Percentiles rank a stretch among this genome's conserved stretches.
Conservation (phyloP, 2,888 invertebrate genomes). For the Diloba caeruleocephala region DNA sequence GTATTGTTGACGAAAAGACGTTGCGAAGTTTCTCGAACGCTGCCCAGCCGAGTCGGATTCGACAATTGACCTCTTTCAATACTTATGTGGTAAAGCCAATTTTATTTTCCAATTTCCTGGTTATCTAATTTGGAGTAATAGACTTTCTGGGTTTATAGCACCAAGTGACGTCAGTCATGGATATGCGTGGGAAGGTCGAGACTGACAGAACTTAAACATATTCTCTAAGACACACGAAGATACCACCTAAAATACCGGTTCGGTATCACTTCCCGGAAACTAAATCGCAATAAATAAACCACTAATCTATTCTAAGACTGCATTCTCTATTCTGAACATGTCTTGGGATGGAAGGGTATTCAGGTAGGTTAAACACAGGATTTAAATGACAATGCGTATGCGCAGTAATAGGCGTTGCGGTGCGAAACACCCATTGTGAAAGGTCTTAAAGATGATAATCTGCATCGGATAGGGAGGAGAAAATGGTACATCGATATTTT, state of each 20-base stretch:
- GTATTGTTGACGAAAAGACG: too few relatives aligned
- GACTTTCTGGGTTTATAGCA: too few relatives aligned
- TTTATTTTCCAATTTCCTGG: too few relatives aligned
- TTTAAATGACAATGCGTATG: slow-evolving; percentile 82
- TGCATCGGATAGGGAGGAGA: slow-evolving; percentile 55
- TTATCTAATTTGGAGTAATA: too few relatives aligned
- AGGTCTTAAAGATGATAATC: slow-evolving; percentile 74
- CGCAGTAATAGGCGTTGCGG: slow-evolving; percentile 85
- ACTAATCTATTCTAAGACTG: slow-evolving; percentile 58
- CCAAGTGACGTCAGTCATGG: too few relatives aligned
- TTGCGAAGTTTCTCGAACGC: too few relatives aligned
- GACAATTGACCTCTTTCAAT: too few relatives aligned
- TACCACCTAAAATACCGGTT: slow-evolving; percentile 17
- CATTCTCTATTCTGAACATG: slow-evolving; percentile 65
- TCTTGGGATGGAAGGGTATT: slow-evolving; percentile 54
- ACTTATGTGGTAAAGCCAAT: too few relatives aligned
- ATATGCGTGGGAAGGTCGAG: too few relatives aligned
- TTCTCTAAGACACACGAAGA: background rate
- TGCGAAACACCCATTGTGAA: slow-evolving; percentile 78
- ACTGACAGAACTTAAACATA: background rate
- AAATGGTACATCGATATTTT: slow-evolving; percentile 40
- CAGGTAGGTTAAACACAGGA: slow-evolving; percentile 85
- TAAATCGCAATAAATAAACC: slow-evolving; percentile 46
- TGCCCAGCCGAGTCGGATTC: too few relatives aligned
- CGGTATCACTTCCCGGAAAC: slow-evolving; percentile 53